Percentiles rank a stretch among this genome's conserved stretches.
Conservation (phyloP, 2,113 vertebrate genomes). For the Otocyon megalotis region DNA sequence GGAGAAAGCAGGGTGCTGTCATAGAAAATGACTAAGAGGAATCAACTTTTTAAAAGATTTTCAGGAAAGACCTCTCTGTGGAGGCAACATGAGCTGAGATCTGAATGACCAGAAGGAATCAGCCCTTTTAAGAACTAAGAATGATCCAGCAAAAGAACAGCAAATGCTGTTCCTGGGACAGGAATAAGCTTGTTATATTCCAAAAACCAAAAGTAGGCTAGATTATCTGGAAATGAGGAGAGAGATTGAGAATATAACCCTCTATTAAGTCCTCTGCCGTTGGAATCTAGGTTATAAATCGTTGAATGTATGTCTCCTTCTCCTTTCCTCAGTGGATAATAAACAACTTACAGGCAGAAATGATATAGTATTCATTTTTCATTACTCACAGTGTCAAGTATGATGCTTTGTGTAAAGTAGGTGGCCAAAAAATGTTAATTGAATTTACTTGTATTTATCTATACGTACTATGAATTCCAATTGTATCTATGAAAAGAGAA, state of each 20-base stretch:
- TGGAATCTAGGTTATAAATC: not conserved
- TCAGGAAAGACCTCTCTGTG: not conserved
- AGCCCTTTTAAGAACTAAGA: not conserved
- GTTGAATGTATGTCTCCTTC: not conserved
- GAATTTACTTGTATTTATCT: not conserved
- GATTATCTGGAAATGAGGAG: not conserved
- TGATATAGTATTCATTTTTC: not conserved
- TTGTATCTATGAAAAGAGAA: conserved; percentile 36
- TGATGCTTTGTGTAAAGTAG: not conserved
- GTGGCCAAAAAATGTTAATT: not conserved
- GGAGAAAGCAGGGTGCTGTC: not conserved
- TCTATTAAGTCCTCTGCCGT: not conserved
- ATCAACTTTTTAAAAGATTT: not conserved
- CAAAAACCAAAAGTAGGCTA: not conserved
- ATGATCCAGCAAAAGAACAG: not conserved
- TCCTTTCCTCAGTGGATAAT: not conserved
- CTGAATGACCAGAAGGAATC: not conserved
- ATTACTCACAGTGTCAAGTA: not conserved
- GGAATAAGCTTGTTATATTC: not conserved
- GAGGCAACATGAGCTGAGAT: not conserved
- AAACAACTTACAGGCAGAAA: not conserved
- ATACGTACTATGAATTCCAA: not conserved
- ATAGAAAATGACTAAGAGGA: conserved; percentile 17
- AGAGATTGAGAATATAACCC: not conserved
- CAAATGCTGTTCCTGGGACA: not conserved